A percentile compares a stretch with the other conserved stretches of the same genome.
These are phyloP conservation scores for Alauda arvensis DNA, from an alignment of 2,797 vertebrate species.

Conservation along the genomic window DNA sequence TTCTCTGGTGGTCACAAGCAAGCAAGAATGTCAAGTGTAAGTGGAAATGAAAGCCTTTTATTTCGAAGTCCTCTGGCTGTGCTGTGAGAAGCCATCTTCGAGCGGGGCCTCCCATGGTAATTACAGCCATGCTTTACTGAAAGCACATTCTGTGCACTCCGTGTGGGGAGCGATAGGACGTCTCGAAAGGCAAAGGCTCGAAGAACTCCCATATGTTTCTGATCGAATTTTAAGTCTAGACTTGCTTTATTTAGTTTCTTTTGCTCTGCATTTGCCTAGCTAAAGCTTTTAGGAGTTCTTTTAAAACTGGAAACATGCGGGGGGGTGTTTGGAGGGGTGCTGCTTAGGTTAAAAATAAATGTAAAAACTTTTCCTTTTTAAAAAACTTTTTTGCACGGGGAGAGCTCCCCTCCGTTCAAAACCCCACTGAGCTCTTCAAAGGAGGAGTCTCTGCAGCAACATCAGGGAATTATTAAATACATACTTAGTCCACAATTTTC, in stretches of 20 bases:
- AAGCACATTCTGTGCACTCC: constrained; percentile 46
- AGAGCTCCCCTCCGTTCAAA: neutral
- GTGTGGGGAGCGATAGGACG: constrained; percentile 50
- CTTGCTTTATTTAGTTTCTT: constrained; percentile 71
- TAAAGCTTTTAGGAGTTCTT: constrained; percentile 57
- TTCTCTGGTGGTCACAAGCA: constrained; percentile 21
- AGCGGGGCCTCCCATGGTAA: neutral
- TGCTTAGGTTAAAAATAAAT: constrained; percentile 65
- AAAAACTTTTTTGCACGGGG: neutral
- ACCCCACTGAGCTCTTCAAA: constrained; percentile 42
- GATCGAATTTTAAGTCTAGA: constrained; percentile 75
- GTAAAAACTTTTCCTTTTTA: constrained; percentile 21
- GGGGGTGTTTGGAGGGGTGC: neutral
- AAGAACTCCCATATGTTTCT: constrained; percentile 73
- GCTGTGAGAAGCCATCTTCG: neutral
- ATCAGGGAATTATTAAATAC: constrained; percentile 57
- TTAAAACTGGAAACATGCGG: constrained; percentile 41
- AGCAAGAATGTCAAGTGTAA: constrained; percentile 7
- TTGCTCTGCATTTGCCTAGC: constrained; percentile 56
- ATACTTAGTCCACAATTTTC: constrained; percentile 57
- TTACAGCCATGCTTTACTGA: constrained; percentile 35
- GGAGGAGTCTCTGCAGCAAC: constrained; percentile 42
- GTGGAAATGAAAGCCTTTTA: constrained; percentile 25
- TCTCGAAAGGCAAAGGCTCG: constrained; percentile 54
- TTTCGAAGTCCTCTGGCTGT: constrained; percentile 1